A percentile compares a stretch with the other conserved stretches of the same genome.
phyloP scores from a whole-genome alignment of 2,113 vertebrate species.

The Anguilla rostrata region DNA sequence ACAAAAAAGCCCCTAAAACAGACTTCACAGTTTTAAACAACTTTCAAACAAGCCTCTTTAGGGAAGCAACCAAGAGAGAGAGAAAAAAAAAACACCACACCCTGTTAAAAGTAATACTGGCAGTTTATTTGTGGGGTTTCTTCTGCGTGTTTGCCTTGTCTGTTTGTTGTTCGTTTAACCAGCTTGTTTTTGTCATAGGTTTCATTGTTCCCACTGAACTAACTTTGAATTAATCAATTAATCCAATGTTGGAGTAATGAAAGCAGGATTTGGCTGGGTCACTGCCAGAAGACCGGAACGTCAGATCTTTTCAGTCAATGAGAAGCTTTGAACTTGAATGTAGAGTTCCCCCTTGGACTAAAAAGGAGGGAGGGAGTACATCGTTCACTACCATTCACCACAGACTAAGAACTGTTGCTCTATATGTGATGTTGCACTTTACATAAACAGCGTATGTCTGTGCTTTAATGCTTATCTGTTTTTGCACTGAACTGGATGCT shows the following conservation, averaged over 20 bases:
- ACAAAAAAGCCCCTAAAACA: not conserved
- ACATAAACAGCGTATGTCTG: no score
- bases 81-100: not conserved
- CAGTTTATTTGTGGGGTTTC: not conserved
- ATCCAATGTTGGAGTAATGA: not conserved
- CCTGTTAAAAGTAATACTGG: not conserved
- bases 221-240: slow-evolving; percentile 11
- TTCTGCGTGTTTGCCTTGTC: not conserved
- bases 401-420: no score
- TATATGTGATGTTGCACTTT: no score
- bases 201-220: not conserved
- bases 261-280: not conserved
- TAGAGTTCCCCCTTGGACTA: not conserved
- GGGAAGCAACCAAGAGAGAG: not conserved
- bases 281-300: not conserved
- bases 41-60: not conserved
- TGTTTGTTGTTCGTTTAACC: not conserved
- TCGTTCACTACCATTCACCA: no score
- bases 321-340: not conserved
- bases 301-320: not conserved
- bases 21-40: not conserved
- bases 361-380: no score
- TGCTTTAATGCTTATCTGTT: no score
- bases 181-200: not conserved
- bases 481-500: no score